Conservation (phyloP, 1,140 invertebrate genomes). For the Drosophila paulistorum region DNA sequence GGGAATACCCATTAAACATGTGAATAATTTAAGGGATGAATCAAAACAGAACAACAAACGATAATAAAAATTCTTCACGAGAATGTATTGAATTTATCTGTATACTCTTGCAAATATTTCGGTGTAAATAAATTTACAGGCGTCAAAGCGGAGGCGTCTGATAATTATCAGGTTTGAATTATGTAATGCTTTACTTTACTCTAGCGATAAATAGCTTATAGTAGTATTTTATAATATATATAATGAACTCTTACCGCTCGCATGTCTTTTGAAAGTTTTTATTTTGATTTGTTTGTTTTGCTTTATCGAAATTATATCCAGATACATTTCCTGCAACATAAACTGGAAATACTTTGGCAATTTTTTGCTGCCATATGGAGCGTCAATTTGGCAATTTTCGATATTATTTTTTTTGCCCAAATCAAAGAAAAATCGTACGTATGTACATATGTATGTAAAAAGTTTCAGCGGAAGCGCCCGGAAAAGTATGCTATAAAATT, state of each 20-base stretch:
- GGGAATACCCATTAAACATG: background rate
- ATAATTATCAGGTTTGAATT: too few relatives aligned
- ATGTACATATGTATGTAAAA: constrained; percentile 43
- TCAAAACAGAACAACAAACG: background rate
- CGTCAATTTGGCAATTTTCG: constrained; percentile 72
- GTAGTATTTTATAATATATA: too few relatives aligned
- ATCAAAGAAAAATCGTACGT: constrained; percentile 68
- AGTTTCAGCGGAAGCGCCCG: constrained; percentile 65
- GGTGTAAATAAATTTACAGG: too few relatives aligned
- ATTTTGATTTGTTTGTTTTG: background rate
- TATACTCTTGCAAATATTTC: too few relatives aligned
- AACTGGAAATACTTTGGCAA: background rate
- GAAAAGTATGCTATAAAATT: constrained; percentile 79
- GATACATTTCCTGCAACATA: background rate
- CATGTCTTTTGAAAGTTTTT: background rate
- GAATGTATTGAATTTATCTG: too few relatives aligned
- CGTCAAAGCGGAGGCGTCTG: too few relatives aligned
- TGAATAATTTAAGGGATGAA: too few relatives aligned
- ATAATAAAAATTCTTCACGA: too few relatives aligned
- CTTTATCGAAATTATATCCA: background rate
- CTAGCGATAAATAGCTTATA: too few relatives aligned
- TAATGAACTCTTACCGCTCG: too few relatives aligned
- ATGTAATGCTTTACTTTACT: too few relatives aligned
- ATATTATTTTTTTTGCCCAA: constrained; percentile 8
- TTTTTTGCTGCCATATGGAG: constrained; percentile 5